These are phyloP conservation scores for Heliconius aoede DNA, from an alignment of 2,888 invertebrate genomes.

Conservation along the genomic window DNA sequence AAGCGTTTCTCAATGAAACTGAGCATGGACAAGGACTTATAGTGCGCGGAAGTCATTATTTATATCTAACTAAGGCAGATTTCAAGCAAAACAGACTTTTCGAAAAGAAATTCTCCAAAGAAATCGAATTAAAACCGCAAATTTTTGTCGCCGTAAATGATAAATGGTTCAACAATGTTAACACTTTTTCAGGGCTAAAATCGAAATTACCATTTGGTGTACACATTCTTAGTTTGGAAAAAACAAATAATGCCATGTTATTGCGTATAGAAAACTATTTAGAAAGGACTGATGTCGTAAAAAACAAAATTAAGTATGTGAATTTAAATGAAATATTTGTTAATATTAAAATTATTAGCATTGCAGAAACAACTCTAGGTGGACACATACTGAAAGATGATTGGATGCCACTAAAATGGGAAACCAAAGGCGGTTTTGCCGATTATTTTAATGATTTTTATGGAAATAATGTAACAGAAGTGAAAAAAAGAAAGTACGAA, in stretches of 20 bases:
- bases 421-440: slow-evolving; percentile 58
- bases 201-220: slow-evolving; percentile 86
- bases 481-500: slow-evolving; percentile 49
- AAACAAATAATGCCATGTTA: slow-evolving; percentile 87
- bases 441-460: slow-evolving; percentile 62
- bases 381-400: slow-evolving; percentile 86
- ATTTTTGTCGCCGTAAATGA: slow-evolving; percentile 51
- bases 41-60: slow-evolving; percentile 62
- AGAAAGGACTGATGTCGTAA: slow-evolving; percentile 84
- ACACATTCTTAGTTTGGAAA: slow-evolving; percentile 90
- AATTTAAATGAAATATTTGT: slow-evolving; percentile 84
- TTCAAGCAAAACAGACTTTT: slow-evolving; percentile 63
- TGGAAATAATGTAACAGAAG: slow-evolving; percentile 47
- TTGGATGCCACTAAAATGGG: slow-evolving; percentile 80
- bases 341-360: slow-evolving; percentile 75
- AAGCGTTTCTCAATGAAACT: slow-evolving; percentile 59
- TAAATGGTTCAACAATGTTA: background rate
- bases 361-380: slow-evolving; percentile 87
- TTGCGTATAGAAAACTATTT: slow-evolving; percentile 91
- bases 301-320: slow-evolving; percentile 81
- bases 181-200: slow-evolving; percentile 72
- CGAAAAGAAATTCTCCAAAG: slow-evolving; percentile 71
- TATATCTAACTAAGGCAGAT: slow-evolving; percentile 63
- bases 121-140: slow-evolving; percentile 59
- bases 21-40: slow-evolving; percentile 53